Conservation (phyloP, 2,888 invertebrate genomes). For the Conchocele bisecta region DNA sequence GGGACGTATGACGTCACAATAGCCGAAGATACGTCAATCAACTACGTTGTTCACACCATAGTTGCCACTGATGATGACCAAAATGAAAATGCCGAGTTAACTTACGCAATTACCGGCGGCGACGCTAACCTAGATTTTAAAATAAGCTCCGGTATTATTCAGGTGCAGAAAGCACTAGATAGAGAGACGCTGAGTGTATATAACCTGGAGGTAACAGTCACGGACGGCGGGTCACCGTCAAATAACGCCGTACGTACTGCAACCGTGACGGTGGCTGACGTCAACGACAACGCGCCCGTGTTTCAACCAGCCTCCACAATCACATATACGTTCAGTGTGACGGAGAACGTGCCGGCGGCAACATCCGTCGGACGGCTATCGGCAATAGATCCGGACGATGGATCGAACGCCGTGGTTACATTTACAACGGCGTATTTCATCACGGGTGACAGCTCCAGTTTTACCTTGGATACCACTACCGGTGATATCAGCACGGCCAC, state of each 20-base stretch:
- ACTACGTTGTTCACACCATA: slow-evolving; percentile 62
- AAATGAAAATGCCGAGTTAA: slow-evolving; percentile 63
- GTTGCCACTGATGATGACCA: slow-evolving; percentile 70
- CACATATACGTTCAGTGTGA: slow-evolving; percentile 62
- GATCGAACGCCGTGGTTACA: slow-evolving; percentile 60
- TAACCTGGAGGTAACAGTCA: slow-evolving; percentile 57
- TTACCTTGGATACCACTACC: slow-evolving; percentile 53
- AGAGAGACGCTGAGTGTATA: slow-evolving; percentile 70
- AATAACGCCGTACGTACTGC: slow-evolving; percentile 56
- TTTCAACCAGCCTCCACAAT: slow-evolving; percentile 62
- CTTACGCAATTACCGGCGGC: slow-evolving; percentile 67
- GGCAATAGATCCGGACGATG: slow-evolving; percentile 71
- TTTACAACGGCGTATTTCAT: slow-evolving; percentile 56
- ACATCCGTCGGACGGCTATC: slow-evolving; percentile 58
- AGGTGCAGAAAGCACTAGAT: slow-evolving; percentile 66
- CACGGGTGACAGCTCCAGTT: slow-evolving; percentile 58
- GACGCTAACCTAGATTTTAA: slow-evolving; percentile 68
- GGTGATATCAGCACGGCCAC: slow-evolving; percentile 59
- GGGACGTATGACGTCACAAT: slow-evolving; percentile 63
- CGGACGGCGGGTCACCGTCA: slow-evolving; percentile 58
- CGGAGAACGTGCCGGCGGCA: slow-evolving; percentile 66
- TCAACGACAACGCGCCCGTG: slow-evolving; percentile 72
- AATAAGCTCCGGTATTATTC: slow-evolving; percentile 65
- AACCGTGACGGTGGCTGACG: slow-evolving; percentile 67
- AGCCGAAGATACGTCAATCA: slow-evolving; percentile 64